These are phyloP conservation scores for Armadillidium nasatum DNA, from an alignment of 1,140 invertebrate genomes.

Conservation along the genomic window DNA sequence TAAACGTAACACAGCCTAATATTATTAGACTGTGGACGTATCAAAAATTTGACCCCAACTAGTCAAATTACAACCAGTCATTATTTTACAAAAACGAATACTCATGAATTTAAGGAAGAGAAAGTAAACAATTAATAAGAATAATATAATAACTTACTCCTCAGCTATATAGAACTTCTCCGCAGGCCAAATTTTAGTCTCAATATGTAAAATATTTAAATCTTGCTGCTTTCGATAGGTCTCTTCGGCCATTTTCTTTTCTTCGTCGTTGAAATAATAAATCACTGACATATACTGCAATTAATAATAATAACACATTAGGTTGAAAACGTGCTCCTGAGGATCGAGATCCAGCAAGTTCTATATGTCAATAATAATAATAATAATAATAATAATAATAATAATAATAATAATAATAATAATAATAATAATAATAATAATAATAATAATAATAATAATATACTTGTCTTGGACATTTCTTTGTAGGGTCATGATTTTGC, in stretches of 20 bases:
- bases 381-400: neutral
- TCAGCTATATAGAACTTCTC: slow-evolving; percentile 79
- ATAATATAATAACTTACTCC: too few species aligned
- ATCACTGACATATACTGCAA: slow-evolving; percentile 89
- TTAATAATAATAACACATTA: too few species aligned
- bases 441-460: neutral
- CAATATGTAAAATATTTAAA: slow-evolving; percentile 57
- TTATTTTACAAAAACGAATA: too few species aligned
- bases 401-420: neutral
- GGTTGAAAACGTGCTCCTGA: too few species aligned
- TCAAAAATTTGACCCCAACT: too few species aligned
- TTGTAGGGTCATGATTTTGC: slow-evolving; percentile 84
- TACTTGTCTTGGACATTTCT: slow-evolving; percentile 72
- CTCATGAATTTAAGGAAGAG: too few species aligned
- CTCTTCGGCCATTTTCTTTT: slow-evolving; percentile 68
- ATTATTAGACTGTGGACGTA: too few species aligned
- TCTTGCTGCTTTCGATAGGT: slow-evolving; percentile 63
- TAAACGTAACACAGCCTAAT: too few species aligned
- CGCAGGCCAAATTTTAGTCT: slow-evolving; percentile 69
- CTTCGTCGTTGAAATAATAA: slow-evolving; percentile 82
- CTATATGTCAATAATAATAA: neutral
- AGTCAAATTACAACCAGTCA: too few species aligned
- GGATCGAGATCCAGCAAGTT: too few species aligned
- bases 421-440: neutral
- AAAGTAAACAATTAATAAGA: too few species aligned